Percentiles rank a stretch among this genome's conserved stretches.
Evolutionary conservation across 1,140 invertebrate genomes (phyloP).

Genomic region (Neodiprion pinetum): DNA sequence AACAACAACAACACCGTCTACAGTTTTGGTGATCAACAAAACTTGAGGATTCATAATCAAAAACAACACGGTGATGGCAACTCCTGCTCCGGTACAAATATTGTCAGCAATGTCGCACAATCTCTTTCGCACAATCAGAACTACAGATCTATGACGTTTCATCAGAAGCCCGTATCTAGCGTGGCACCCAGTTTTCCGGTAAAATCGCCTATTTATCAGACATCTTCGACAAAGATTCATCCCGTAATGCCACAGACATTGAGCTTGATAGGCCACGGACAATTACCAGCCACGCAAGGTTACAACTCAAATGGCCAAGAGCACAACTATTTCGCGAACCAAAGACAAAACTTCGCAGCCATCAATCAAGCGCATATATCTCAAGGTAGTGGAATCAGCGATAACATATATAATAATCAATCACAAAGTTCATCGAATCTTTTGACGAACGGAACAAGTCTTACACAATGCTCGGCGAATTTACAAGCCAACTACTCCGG

Average conservation of each 20-base stretch:
- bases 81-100: conserved; percentile 37
- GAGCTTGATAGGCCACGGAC: conserved; percentile 57
- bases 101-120: conserved; percentile 37
- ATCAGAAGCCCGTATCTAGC: conserved; percentile 80
- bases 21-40: conserved; percentile 53
- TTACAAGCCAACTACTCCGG: conserved; percentile 22
- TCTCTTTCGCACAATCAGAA: conserved; percentile 36
- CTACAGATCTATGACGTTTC: conserved; percentile 50
- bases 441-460: neutral
- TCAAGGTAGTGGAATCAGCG: conserved; percentile 10
- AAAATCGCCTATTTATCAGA: conserved; percentile 80
- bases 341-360: neutral
- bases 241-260: conserved; percentile 81
- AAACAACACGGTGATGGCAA: conserved; percentile 40
- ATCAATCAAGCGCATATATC: neutral
- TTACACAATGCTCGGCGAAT: conserved; percentile 38
- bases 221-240: conserved; percentile 80
- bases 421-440: neutral
- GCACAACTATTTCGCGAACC: conserved; percentile 6
- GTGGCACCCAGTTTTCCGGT: conserved; percentile 77
- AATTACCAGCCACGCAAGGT: conserved; percentile 51
- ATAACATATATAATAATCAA: neutral
- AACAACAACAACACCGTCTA: conserved; percentile 38
- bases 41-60: conserved; percentile 44
- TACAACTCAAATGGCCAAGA: conserved; percentile 32